Percentiles rank a stretch among this genome's conserved stretches.
Conservation (phyloP, 2,888 invertebrate species). For the Dendrolimus houi region DNA sequence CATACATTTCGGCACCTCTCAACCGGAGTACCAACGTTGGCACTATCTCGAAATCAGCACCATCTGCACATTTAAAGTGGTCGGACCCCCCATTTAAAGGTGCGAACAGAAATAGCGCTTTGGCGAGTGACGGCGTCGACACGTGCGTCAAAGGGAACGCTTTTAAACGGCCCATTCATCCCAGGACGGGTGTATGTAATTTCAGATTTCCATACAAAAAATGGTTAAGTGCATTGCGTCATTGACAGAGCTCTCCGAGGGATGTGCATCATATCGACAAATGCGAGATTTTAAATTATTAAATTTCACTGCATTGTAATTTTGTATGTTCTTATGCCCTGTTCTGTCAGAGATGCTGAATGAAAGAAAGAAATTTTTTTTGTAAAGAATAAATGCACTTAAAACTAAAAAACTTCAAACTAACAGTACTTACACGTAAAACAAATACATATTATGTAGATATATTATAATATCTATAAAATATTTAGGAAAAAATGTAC, state of each 20-base stretch:
- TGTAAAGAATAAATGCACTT: no score
- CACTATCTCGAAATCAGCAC: not conserved
- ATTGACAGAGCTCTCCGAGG: not conserved
- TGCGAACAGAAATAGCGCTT: conserved; percentile 29
- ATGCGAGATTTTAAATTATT: no score
- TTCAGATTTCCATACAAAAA: conserved; percentile 54
- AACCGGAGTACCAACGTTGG: not conserved
- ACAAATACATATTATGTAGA: no score
- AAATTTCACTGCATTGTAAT: no score
- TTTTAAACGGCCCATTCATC: conserved; percentile 57
- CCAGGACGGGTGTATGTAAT: conserved; percentile 53
- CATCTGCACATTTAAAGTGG: not conserved
- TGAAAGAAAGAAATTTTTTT: no score
- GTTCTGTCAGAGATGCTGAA: no score
- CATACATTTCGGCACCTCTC: no score
- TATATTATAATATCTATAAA: no score
- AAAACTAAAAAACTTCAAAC: no score
- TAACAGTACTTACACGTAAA: no score
- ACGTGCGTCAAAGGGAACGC: conserved; percentile 35
- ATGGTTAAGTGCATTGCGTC: conserved; percentile 4
- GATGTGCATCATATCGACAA: not conserved
- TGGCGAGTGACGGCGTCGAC: conserved; percentile 15
- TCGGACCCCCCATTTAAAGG: not conserved
- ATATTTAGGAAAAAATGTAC: no score
- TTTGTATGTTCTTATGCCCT: no score